phyloP scores from a whole-genome alignment of 2,797 vertebrate species.

The Lagocephalus sceleratus region DNA sequence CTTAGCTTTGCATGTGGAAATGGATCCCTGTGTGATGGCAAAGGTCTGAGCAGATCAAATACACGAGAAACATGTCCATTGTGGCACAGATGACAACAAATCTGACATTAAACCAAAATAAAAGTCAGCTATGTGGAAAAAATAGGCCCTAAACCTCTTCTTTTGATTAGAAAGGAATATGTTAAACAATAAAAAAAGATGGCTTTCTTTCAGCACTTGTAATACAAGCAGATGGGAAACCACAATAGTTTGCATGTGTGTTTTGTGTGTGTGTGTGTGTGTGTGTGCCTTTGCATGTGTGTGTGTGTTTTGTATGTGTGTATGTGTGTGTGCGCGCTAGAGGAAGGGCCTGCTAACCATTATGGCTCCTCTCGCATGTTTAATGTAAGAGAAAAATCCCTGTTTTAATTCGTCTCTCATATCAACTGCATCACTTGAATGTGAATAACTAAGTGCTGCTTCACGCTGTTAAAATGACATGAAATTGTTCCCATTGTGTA shows the following conservation, averaged over 20 bases:
- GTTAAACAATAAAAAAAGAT: not conserved
- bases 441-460: too few relatives aligned
- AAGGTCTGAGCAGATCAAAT: conserved; percentile 27
- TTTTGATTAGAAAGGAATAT: not conserved
- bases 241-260: not conserved
- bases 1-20: not conserved
- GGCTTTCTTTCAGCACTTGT: not conserved
- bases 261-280: not conserved
- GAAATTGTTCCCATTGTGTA: too few relatives aligned
- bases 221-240: not conserved
- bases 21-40: conserved; percentile 34
- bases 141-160: too few relatives aligned
- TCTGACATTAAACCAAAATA: too few relatives aligned
- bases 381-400: too few relatives aligned
- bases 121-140: too few relatives aligned
- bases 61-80: too few relatives aligned
- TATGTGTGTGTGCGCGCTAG: conserved; percentile 9
- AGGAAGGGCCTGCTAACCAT: conserved; percentile 41
- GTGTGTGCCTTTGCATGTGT: conserved; percentile 7
- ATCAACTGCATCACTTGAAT: too few relatives aligned
- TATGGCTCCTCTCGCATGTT: conserved; percentile 36
- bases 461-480: too few relatives aligned
- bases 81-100: too few relatives aligned
- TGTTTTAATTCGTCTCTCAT: too few relatives aligned
- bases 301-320: conserved; percentile 7